Base-by-base conservation (phyloP, 2,797 vertebrate genomes). In the Dipus sagitta region DNA sequence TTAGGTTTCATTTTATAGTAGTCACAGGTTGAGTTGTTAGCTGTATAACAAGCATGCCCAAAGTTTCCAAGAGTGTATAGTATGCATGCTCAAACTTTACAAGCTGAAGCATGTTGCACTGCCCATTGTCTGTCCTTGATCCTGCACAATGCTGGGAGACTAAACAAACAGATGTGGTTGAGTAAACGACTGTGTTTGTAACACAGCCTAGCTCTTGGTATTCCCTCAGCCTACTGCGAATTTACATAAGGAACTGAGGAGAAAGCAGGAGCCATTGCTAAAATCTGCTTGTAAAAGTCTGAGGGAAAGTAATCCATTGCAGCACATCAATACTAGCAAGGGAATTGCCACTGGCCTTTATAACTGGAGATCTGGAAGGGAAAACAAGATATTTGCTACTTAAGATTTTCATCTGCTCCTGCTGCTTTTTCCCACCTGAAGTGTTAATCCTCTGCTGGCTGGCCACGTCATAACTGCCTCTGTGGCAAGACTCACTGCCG, bases 371-470 rank as follows among this genome's bases (percentile, higher is more conserved):
- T 94, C 83, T 88, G 24, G 47, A 95, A 68, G 92, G n/a, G 65
- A 86, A 96, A 95, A 93, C 80, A 89, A 82, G 77, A 92, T 89
- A 72, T 90, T 84, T 60, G 47, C 78, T 93, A 17, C 81, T 95
- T 87, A 90, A 92, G 88, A 72, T 95, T 95, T 96, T 38, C 60
- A 85, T 80, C 26, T 17, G 20, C 17, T 47, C 94, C 77, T 67
- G 82, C 82, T 93, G 79, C 5, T 81, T 93, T 71, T n/a, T 23
- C 68, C 92, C 54, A 76, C 90, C 60, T 82, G 86, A 82, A 86
- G 54, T 2, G 34, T 30, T 94, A 92, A 94, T 94, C 86, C 64
- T 94, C 80, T 68, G 47, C 52, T 6, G 21, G 47, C 52, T 6
- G 21, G 68, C 91, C 54, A 0, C 3, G 0, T 78, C 70, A 38